These are phyloP conservation scores for Macroteleia sp. DNA, from an alignment of 2,888 invertebrate species.

Conservation along the genomic window DNA sequence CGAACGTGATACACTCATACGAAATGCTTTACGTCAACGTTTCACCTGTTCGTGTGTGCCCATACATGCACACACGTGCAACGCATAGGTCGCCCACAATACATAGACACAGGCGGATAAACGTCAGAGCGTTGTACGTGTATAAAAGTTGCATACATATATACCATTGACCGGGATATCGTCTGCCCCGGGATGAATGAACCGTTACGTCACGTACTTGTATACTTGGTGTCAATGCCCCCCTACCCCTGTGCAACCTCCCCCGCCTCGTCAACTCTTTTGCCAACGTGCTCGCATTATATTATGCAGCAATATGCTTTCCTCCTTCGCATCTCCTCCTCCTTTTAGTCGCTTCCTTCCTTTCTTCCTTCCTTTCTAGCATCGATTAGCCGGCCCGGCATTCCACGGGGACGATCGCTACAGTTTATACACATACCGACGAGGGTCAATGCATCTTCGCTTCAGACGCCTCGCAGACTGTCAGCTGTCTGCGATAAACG, in stretches of 20 bases:
- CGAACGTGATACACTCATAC: no score
- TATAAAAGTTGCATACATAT: conserved; percentile 73
- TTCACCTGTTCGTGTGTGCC: no score
- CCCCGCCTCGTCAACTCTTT: conserved; percentile 65
- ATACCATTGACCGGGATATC: conserved; percentile 82
- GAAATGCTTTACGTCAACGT: no score
- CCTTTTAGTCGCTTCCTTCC: conserved; percentile 57
- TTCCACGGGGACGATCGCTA: conserved; percentile 72
- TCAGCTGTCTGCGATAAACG: conserved; percentile 70
- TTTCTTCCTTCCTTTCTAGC: conserved; percentile 67
- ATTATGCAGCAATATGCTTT: conserved; percentile 69
- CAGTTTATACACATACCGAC: conserved; percentile 71
- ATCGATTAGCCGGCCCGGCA: conserved; percentile 75
- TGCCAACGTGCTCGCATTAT: conserved; percentile 74
- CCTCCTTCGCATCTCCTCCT: conserved; percentile 32
- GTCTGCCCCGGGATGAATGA: conserved; percentile 83
- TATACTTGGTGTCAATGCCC: conserved; percentile 74
- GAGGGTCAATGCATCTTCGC: conserved; percentile 76
- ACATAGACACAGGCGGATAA: no score
- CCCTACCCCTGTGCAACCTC: conserved; percentile 68
- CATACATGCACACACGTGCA: no score
- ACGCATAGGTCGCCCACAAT: no score
- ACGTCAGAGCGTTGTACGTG: no score
- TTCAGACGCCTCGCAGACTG: conserved; percentile 76
- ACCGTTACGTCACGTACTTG: conserved; percentile 82